Conservation (phyloP, 2,888 invertebrate genomes). For the Cheilosia grossa region DNA sequence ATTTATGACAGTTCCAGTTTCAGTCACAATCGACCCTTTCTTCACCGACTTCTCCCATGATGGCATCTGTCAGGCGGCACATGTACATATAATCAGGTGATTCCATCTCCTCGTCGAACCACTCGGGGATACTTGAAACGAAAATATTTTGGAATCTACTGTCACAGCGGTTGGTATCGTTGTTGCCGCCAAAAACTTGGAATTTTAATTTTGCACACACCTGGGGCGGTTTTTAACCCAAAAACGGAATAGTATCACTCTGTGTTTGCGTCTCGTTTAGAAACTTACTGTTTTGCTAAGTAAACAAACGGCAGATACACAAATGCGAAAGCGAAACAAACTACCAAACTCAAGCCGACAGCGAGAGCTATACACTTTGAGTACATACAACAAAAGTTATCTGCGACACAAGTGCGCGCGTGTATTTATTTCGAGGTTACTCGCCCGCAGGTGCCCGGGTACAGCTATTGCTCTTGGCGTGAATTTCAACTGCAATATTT, state of each 20-base stretch:
- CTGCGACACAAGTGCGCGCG: neutral
- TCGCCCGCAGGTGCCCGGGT: conserved; percentile 5
- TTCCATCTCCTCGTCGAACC: neutral
- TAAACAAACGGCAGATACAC: conserved; percentile 33
- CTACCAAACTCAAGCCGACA: conserved; percentile 6
- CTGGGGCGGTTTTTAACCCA: conserved; percentile 37
- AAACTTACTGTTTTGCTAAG: conserved; percentile 40
- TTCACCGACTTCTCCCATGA: neutral
- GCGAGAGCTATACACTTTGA: conserved; percentile 6
- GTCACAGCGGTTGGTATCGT: conserved; percentile 22
- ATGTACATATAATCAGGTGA: neutral
- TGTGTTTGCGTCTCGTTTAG: conserved; percentile 16
- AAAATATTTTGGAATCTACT: neutral
- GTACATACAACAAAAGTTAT: neutral
- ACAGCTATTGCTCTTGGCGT: conserved; percentile 1
- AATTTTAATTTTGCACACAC: conserved; percentile 43
- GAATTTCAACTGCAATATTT: conserved; percentile 36
- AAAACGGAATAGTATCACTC: conserved; percentile 20
- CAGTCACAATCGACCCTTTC: neutral
- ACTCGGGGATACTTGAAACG: no score
- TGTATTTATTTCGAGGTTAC: conserved; percentile 27
- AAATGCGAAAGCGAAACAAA: conserved; percentile 32
- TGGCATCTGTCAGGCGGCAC: conserved; percentile 3
- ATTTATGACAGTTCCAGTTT: conserved; percentile 33
- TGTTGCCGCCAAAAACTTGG: conserved; percentile 39